These are phyloP conservation scores for Mesitornis unicolor DNA, from an alignment of 2,113 vertebrate species.

Conservation along the genomic window DNA sequence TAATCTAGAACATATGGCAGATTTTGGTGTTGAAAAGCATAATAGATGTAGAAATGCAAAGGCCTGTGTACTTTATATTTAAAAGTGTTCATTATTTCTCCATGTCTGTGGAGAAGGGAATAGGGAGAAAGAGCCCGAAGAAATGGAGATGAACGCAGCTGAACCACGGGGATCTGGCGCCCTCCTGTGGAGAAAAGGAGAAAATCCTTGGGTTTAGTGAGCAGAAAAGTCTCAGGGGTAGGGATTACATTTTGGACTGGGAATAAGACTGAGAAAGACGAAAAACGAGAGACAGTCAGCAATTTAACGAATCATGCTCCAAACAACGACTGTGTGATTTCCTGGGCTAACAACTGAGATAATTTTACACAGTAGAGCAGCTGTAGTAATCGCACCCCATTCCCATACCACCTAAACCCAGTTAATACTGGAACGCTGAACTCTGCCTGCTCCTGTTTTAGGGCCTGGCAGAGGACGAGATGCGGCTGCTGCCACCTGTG, in stretches of 20 bases:
- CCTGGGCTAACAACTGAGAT: too few species aligned
- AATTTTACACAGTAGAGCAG: background rate
- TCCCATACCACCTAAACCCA: rapidly evolving
- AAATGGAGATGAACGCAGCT: rapidly evolving
- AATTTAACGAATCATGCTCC: background rate
- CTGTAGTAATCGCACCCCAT: too few species aligned
- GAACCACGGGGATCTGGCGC: background rate
- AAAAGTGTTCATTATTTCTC: rapidly evolving
- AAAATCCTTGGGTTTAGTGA: background rate
- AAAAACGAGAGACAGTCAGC: background rate
- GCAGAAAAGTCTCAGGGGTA: background rate
- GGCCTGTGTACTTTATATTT: background rate
- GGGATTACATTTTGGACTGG: background rate
- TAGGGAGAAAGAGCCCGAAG: background rate
- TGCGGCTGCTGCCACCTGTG: background rate
- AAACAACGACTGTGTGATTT: background rate
- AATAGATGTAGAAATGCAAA: rapidly evolving
- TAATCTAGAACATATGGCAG: rapidly evolving
- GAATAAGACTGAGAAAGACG: background rate
- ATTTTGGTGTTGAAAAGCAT: background rate
- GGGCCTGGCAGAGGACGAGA: background rate
- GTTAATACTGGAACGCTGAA: rapidly evolving
- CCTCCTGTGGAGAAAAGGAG: background rate
- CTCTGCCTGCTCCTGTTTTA: background rate
- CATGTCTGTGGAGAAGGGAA: background rate